Evolutionary conservation across 2,797 vertebrate species (phyloP).

Genomic region (Menidia menidia): DNA sequence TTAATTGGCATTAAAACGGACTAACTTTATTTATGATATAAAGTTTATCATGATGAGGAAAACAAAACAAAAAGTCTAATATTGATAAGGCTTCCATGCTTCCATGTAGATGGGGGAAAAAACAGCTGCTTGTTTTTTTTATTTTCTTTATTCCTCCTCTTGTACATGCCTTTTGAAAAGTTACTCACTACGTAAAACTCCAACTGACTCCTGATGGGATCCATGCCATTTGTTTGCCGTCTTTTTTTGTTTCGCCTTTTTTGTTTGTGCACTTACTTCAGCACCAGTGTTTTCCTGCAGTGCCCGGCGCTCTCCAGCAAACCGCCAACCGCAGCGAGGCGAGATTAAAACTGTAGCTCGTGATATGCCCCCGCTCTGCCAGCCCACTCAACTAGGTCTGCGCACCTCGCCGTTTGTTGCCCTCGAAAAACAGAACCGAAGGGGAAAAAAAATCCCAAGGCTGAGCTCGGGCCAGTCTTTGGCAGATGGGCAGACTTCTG

Average conservation of each 20-base stretch:
- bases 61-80: no score
- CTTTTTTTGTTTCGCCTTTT: background rate
- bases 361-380: constrained; percentile 18
- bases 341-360: constrained; percentile 16
- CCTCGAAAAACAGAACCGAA: background rate
- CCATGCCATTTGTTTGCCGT: no score
- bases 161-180: background rate
- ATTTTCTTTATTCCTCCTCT: constrained; percentile 16
- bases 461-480: constrained; percentile 45
- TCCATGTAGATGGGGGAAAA: no score
- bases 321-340: constrained; percentile 7
- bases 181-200: constrained; percentile 27
- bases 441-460: constrained; percentile 47
- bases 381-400: constrained; percentile 28
- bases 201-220: constrained; percentile 16
- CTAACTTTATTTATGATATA: no score
- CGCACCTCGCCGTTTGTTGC: constrained; percentile 18
- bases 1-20: no score
- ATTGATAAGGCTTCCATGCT: no score
- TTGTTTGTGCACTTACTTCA: background rate
- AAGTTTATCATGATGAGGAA: no score
- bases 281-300: background rate
- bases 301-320: background rate
- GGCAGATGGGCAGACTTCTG: constrained; percentile 19
- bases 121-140: constrained; percentile 31